Evolutionary conservation across 1,140 invertebrate species (phyloP).

Genomic region (Meloidogyne exigua): DNA sequence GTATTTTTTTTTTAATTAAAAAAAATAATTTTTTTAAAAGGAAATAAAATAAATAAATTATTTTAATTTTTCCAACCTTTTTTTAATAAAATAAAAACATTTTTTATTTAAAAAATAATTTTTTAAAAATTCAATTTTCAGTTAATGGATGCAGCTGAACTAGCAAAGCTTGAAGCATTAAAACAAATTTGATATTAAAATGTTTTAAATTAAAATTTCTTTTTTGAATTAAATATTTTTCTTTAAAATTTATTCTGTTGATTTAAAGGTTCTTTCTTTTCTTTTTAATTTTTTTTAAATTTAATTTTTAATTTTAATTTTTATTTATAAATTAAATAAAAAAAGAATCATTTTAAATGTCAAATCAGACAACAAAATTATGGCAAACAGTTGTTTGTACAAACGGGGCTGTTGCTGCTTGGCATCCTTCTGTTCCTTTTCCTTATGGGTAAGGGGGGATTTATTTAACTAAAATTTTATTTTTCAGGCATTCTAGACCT

Average conservation of each 20-base stretch:
- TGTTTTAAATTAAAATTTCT: neutral
- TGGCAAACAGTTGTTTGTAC: slow-evolving; percentile 35
- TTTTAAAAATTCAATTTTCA: neutral
- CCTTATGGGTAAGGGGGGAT: slow-evolving; percentile 74
- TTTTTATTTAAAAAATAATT: no score
- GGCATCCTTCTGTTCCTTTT: slow-evolving; percentile 78
- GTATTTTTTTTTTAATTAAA: no score
- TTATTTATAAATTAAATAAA: no score
- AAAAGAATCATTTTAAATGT: neutral
- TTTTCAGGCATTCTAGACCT: neutral
- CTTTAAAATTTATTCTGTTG: neutral
- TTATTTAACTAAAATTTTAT: neutral
- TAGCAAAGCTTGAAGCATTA: neutral
- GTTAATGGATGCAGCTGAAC: neutral
- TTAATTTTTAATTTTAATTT: no score
- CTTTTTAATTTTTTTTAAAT: neutral
- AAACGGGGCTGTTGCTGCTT: slow-evolving; percentile 73
- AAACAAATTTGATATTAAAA: neutral
- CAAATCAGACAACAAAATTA: neutral
- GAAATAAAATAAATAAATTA: no score
- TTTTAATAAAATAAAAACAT: no score
- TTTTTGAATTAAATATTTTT: neutral
- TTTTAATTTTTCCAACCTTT: no score
- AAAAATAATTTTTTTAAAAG: no score
- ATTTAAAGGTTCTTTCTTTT: neutral